Conservation (phyloP, 2,113 vertebrate genomes). For the Gallinago jamesoni region DNA sequence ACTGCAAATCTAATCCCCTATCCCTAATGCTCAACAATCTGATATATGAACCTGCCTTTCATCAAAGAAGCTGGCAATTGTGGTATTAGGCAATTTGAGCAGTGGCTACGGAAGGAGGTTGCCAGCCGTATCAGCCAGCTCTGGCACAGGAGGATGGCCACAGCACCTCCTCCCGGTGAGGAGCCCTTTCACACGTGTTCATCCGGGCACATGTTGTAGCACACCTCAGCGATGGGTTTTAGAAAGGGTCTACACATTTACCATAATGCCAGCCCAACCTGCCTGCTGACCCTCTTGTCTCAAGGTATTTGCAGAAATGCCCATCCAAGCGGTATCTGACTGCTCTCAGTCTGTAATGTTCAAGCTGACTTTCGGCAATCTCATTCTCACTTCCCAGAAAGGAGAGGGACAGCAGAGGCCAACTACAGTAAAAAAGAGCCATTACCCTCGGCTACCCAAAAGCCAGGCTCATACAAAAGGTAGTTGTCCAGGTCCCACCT, state of each 20-base stretch:
- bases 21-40: constrained; percentile 4
- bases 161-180: neutral
- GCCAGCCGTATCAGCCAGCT: neutral
- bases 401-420: neutral
- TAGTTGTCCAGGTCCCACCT: neutral
- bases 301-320: neutral
- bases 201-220: neutral
- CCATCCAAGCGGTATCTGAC: neutral
- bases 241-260: neutral
- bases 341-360: neutral
- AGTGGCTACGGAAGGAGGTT: neutral
- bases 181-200: neutral
- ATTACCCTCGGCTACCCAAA: neutral
- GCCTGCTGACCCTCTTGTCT: neutral
- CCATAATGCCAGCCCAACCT: neutral
- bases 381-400: neutral
- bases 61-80: neutral
- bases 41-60: constrained; percentile 1
- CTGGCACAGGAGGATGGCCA: neutral
- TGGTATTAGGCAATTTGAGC: neutral
- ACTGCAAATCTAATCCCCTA: constrained; percentile 39
- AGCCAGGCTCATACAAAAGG: neutral
- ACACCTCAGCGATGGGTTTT: neutral
- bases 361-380: neutral
- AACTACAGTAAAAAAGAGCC: neutral